Evolutionary conservation across 2,797 vertebrate species (phyloP), one percentile per base, ranked within the genome.

Genomic region (Pseudotriccus pelzelni): DNA sequence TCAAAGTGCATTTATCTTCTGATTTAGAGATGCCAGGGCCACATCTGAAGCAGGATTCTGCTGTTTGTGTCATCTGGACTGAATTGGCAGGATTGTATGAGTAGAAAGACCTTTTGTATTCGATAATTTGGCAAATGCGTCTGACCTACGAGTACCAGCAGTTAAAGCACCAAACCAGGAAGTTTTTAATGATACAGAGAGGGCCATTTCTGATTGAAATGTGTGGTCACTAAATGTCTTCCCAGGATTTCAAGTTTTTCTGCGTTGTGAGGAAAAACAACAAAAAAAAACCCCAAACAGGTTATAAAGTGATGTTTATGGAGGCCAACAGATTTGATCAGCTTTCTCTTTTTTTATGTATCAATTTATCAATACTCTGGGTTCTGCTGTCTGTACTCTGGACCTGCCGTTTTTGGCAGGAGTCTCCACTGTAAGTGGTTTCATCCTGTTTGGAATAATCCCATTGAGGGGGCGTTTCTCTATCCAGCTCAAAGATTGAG

Each of bases 391-490:
- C 30, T 72, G 30, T 47, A 1, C 47, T 52, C 15, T 49, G 47
- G 9, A 76, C 7, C 22, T 68, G 46, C 46, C 3, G 2, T 39
- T 77, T 39, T 46, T 27, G 43, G 32, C 23, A 72, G 60, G 9
- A 22, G 28, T 56, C 39, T 47, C 9, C 2, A 7, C 27, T 55
- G 52, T 10, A 8, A 20, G 15, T 12, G 3, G 5, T 79, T 52
- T 46, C 5, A 1, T 28, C 64, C 25, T 60, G 9, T 83, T 52
- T 32, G 24, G 52, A 28, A 55, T 24, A 23, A 4, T 41, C 36
- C 20, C 12, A 1, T 0, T n/a, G 41, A 21, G 8, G 6, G 3
- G 6, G 1, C 5, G 1, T 43, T 56, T 18, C 56, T 91, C 41
- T 52, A 34, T 60, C 46, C 53, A 17, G 39, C 15, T 79, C 49